Evolutionary conservation across 2,888 invertebrate species (phyloP).

Genomic region (Drosophila subquinaria): DNA sequence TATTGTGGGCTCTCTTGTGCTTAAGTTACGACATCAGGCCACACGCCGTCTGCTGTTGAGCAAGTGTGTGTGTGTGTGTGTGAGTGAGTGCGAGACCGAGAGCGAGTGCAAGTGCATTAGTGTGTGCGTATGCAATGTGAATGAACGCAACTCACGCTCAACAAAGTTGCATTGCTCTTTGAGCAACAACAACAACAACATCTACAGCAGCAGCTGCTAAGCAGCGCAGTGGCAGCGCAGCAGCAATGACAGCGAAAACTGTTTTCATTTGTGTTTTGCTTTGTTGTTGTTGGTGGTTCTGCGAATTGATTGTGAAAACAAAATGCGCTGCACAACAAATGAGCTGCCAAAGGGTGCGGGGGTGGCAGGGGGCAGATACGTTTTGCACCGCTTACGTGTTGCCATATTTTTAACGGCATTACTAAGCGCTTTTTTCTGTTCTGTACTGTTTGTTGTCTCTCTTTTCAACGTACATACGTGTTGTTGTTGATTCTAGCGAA

Average conservation of each 20-base stretch:
- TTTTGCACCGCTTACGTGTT: constrained; percentile 76
- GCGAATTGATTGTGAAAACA: constrained; percentile 73
- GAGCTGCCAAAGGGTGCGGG: constrained; percentile 10
- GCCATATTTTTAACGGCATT: constrained; percentile 81
- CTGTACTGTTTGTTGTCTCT: constrained; percentile 18
- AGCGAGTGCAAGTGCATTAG: constrained; percentile 18
- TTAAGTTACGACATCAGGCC: constrained; percentile 76
- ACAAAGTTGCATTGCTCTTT: constrained; percentile 65
- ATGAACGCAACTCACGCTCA: constrained; percentile 74
- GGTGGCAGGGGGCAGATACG: neutral
- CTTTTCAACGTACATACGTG: constrained; percentile 12
- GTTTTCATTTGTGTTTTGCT: constrained; percentile 49
- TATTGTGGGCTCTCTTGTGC: constrained; percentile 21
- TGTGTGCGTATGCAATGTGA: constrained; percentile 61
- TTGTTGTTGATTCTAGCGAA: constrained; percentile 51
- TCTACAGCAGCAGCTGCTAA: constrained; percentile 11
- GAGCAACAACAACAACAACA: constrained; percentile 24
- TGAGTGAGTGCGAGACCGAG: constrained; percentile 8
- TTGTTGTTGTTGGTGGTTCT: constrained; percentile 34
- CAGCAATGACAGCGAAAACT: constrained; percentile 32
- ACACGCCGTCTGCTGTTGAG: constrained; percentile 45
- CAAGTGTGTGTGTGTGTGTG: constrained; percentile 12
- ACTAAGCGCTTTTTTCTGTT: constrained; percentile 75
- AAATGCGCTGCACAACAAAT: constrained; percentile 48
- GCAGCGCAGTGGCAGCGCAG: constrained; percentile 16